These are phyloP conservation scores for Heliconius sara DNA, from an alignment of 2,888 invertebrate genomes.

Conservation along the genomic window DNA sequence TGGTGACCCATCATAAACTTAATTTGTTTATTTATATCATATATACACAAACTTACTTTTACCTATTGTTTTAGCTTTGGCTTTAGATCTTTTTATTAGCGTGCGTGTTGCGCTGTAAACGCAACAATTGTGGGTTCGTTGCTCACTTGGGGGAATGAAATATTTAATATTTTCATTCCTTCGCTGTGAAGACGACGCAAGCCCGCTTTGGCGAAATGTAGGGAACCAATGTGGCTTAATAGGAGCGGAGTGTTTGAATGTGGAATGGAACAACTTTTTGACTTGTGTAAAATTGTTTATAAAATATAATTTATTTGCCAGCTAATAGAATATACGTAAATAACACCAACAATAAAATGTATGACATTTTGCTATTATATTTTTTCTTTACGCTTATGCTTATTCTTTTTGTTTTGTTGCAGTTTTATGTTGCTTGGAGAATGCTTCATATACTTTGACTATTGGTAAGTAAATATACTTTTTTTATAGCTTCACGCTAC, in stretches of 20 bases:
- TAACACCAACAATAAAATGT: not conserved
- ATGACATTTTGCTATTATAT: not conserved
- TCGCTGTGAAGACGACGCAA: not conserved
- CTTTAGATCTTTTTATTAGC: too few relatives aligned
- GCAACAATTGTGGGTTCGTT: not conserved
- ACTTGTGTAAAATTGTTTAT: too few relatives aligned
- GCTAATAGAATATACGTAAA: too few relatives aligned
- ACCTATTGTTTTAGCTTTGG: too few relatives aligned
- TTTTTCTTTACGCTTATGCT: not conserved
- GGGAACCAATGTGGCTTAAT: not conserved
- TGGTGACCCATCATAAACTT: too few relatives aligned
- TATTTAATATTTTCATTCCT: not conserved
- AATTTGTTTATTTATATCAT: not conserved
- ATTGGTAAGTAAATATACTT: conserved; percentile 55
- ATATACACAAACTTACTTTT: not conserved
- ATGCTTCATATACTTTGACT: conserved; percentile 60
- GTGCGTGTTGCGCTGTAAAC: not conserved
- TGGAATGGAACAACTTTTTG: too few relatives aligned
- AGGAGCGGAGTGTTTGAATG: not conserved
- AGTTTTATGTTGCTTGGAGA: conserved; percentile 55
- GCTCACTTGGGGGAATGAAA: not conserved
- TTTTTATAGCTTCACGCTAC: not conserved
- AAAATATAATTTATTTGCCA: too few relatives aligned
- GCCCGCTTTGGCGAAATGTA: not conserved
- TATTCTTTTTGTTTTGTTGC: conserved; percentile 55